Evolutionary conservation across 2,888 invertebrate genomes (phyloP).

Genomic region (Melipona bicolor): DNA sequence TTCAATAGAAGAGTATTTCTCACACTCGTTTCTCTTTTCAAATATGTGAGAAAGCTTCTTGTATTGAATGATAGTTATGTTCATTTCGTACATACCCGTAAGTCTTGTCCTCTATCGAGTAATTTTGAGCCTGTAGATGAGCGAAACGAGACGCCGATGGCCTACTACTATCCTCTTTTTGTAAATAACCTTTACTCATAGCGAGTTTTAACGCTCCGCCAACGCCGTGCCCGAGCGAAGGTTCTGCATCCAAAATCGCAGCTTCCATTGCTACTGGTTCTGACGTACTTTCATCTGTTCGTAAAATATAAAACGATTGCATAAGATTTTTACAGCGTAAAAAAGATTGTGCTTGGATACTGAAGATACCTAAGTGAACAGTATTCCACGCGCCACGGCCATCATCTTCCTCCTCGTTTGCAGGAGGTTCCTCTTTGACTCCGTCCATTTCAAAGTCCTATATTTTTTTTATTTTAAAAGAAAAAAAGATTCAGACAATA

Average conservation of each 20-base stretch:
- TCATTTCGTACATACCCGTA: slow-evolving; percentile 85
- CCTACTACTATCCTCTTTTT: slow-evolving; percentile 91
- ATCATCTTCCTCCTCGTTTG: slow-evolving; percentile 83
- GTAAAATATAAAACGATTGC: slow-evolving; percentile 11
- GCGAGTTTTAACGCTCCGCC: slow-evolving; percentile 96
- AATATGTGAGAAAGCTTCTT: slow-evolving; percentile 59
- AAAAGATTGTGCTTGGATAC: background rate
- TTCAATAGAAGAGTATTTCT: slow-evolving; percentile 65
- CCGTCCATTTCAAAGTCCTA: slow-evolving; percentile 85
- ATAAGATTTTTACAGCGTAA: background rate
- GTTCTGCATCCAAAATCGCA: slow-evolving; percentile 95
- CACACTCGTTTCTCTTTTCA: slow-evolving; percentile 16
- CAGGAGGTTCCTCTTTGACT: slow-evolving; percentile 76
- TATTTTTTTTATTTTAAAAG: slow-evolving; percentile 41
- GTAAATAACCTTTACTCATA: slow-evolving; percentile 96
- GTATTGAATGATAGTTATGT: slow-evolving; percentile 48
- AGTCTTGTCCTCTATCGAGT: slow-evolving; percentile 92
- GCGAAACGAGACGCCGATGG: slow-evolving; percentile 90
- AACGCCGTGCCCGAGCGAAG: slow-evolving; percentile 95
- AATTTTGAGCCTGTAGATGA: slow-evolving; percentile 91
- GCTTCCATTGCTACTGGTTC: slow-evolving; percentile 86
- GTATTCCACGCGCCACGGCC: slow-evolving; percentile 93
- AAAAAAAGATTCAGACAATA: background rate
- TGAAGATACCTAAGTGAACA: slow-evolving; percentile 87
- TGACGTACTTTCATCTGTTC: slow-evolving; percentile 80